Conservation (phyloP, 2,797 vertebrate species). For the Choloepus didactylus region DNA sequence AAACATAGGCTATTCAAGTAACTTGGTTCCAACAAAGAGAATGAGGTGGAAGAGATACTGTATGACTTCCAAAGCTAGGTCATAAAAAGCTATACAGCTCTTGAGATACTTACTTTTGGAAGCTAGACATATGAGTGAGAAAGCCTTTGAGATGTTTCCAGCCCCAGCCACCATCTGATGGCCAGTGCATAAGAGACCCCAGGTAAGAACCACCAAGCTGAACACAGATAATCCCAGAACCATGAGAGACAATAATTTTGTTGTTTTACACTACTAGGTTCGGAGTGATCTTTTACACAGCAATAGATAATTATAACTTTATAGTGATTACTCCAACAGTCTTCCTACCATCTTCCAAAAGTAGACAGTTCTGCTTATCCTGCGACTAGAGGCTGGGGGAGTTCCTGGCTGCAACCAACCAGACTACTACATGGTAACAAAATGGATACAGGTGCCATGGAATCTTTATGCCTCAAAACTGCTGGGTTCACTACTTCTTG, state of each 20-base stretch:
- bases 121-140: background rate
- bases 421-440: background rate
- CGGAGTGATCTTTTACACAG: background rate
- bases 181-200: background rate
- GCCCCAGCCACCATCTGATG: background rate
- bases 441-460: background rate
- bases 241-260: background rate
- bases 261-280: background rate
- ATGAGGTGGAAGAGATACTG: background rate
- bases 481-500: background rate
- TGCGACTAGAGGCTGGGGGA: background rate
- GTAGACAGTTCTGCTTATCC: conserved; percentile 23
- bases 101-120: background rate
- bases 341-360: conserved; percentile 36
- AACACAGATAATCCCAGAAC: background rate
- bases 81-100: background rate
- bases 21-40: conserved; percentile 13
- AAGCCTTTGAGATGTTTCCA: background rate
- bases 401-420: background rate
- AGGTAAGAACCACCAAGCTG: background rate
- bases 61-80: background rate
- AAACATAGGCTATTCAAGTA: background rate
- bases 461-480: background rate
- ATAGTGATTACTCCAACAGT: background rate
- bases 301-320: background rate